phyloP scores from a whole-genome alignment of 1,140 invertebrate species.

The Chymomyza costata region DNA sequence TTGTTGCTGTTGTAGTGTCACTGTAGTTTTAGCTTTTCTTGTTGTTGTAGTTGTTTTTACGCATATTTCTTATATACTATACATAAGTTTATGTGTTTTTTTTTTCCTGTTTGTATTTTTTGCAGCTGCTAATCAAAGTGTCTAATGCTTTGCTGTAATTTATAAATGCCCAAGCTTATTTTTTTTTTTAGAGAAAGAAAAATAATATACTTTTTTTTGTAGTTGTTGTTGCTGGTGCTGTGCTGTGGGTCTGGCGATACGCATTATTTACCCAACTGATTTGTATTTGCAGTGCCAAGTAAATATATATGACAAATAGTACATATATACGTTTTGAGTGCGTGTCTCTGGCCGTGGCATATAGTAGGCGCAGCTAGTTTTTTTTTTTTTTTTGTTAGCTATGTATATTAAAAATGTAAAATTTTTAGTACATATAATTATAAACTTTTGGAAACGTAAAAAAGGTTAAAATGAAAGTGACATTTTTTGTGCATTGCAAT shows the following conservation, averaged over 20 bases:
- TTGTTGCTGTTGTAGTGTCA: slow-evolving; percentile 31
- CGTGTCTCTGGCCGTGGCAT: no score
- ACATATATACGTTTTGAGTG: no score
- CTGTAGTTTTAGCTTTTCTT: slow-evolving; percentile 20
- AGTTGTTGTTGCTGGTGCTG: background rate
- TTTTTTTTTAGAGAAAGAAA: slow-evolving; percentile 14
- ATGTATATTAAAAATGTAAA: no score
- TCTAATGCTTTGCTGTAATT: slow-evolving; percentile 60
- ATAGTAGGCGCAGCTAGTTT: no score
- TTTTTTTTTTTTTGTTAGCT: no score
- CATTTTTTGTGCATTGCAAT: no score
- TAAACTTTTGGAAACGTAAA: no score
- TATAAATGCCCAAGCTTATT: slow-evolving; percentile 53
- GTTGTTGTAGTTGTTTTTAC: slow-evolving; percentile 13
- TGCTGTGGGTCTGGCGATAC: slow-evolving; percentile 36
- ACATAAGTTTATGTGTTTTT: slow-evolving; percentile 12
- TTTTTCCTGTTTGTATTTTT: slow-evolving; percentile 37
- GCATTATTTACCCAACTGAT: slow-evolving; percentile 73
- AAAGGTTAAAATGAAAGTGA: no score
- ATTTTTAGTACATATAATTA: no score
- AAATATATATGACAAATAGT: background rate
- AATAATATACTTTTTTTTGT: slow-evolving; percentile 11
- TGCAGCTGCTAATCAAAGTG: slow-evolving; percentile 71
- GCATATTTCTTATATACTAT: slow-evolving; percentile 38
- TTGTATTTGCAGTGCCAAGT: slow-evolving; percentile 68